phyloP scores from a whole-genome alignment of 2,888 invertebrate species.

The Drosophila yooni region DNA sequence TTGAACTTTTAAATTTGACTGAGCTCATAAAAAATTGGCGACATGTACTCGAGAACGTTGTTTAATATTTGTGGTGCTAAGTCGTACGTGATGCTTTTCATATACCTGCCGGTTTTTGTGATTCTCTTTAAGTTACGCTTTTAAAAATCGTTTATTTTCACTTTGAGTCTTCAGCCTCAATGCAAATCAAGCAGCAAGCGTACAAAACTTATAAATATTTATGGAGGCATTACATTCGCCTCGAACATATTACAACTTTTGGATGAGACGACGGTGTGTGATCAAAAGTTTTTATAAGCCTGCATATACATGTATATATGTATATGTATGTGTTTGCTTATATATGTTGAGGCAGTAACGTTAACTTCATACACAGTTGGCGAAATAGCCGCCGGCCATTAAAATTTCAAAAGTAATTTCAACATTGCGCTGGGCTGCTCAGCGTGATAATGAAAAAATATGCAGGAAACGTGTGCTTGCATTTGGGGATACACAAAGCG shows the following conservation, averaged over 20 bases:
- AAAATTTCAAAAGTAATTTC: constrained; percentile 71
- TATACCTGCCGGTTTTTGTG: background rate
- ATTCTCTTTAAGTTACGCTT: constrained; percentile 8
- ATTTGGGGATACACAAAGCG: constrained; percentile 29
- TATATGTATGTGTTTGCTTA: background rate
- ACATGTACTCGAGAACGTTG: constrained; percentile 9
- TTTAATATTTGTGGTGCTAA: constrained; percentile 3
- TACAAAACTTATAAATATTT: constrained; percentile 32
- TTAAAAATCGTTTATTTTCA: constrained; percentile 21
- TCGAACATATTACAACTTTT: constrained; percentile 6
- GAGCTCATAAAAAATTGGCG: constrained; percentile 27
- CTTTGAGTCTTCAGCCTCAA: constrained; percentile 14
- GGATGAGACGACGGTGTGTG: constrained; percentile 13
- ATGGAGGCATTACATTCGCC: constrained; percentile 7
- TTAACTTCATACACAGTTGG: constrained; percentile 19
- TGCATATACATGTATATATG: background rate
- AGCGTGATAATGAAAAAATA: constrained; percentile 45
- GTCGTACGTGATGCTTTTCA: constrained; percentile 3
- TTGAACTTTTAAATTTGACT: constrained; percentile 57
- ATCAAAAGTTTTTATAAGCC: constrained; percentile 34
- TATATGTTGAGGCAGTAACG: constrained; percentile 1
- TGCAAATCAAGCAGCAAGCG: constrained; percentile 18
- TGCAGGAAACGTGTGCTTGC: constrained; percentile 36
- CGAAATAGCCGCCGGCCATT: constrained; percentile 55
- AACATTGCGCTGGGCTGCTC: constrained; percentile 47